Evolutionary conservation across 1,140 invertebrate species (phyloP).

Genomic region (Aphaenogaster ashmeadi): DNA sequence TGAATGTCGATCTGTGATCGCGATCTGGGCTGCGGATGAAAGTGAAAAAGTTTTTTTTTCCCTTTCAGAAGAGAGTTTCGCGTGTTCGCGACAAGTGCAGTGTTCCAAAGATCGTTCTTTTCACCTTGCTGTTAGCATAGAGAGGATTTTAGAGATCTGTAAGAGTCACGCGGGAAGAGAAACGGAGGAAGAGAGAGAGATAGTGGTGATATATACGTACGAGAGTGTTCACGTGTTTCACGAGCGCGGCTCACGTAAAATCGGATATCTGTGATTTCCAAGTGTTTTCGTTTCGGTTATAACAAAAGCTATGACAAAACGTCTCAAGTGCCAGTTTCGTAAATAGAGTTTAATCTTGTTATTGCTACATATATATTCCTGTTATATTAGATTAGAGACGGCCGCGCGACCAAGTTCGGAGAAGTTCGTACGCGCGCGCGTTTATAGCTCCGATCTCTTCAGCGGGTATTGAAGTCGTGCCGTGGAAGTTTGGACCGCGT

Average conservation of each 20-base stretch:
- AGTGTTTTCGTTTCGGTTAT: conserved; percentile 67
- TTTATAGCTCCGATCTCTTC: conserved; percentile 15
- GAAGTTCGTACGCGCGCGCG: not conserved
- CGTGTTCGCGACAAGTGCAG: conserved; percentile 65
- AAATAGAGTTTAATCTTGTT: conserved; percentile 54
- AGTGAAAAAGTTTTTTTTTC: conserved; percentile 62
- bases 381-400: conserved; percentile 33
- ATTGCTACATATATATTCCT: conserved; percentile 42
- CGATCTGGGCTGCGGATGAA: conserved; percentile 44
- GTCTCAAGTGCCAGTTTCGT: conserved; percentile 73
- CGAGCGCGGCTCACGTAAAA: conserved; percentile 54
- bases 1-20: conserved; percentile 70
- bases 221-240: conserved; percentile 69
- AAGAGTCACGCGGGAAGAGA: not conserved
- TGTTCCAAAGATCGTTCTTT: conserved; percentile 55
- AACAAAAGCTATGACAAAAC: conserved; percentile 50
- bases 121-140: not conserved
- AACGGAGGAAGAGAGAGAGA: not conserved
- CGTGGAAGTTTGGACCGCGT: conserved; percentile 37
- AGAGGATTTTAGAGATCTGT: conserved; percentile 29
- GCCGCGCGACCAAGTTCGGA: conserved; percentile 13
- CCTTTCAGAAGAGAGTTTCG: conserved; percentile 26
- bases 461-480: not conserved
- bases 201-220: conserved; percentile 45
- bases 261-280: conserved; percentile 76